Evolutionary conservation across 1,140 invertebrate genomes (phyloP), one percentile per base, ranked within the genome.

Genomic region (Macrosteles quadrilineatus): DNA sequence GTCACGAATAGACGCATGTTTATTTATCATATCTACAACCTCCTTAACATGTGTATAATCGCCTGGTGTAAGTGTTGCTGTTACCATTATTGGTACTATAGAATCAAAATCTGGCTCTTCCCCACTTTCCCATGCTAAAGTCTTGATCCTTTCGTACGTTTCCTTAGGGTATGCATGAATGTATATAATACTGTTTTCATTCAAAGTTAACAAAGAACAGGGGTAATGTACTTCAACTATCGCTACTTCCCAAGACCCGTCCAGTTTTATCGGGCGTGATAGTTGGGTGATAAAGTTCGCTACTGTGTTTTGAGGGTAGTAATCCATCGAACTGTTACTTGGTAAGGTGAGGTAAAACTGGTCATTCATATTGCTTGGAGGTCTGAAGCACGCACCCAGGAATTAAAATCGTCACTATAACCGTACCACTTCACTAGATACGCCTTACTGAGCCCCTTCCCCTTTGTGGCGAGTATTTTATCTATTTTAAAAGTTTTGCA

Each of bases 121-220:
- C 32, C 14, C 32, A 6, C 14, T 36, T 36, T 36, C 14, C 32
- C 14, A 6, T 4, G 32, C 32, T 36, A 6, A 4, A 36, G 4
- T 14, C 14, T 14, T 36, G 32, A 36, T 36, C 32, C 32, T 4
- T 6, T 50, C 21, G n/a, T 23, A 19, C n/a, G 4, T 19, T 19
- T 50, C 47, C n/a, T 50, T n/a, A 11, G 6, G 47, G n/a, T 50
- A 50, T 23, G 47, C 21, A 50, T 50, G 21, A 6, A 50, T 11
- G 47, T 50, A 50, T 50, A 50, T 23, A 50, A 23, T 50, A 50
- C 21, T 50, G n/a, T 50, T 23, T 50, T 50, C 47, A n/a, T 3
- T 11, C 47, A 50, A n/a, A 11, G 17, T 50, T n/a, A 19, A 23
- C 17, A 50, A 19, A 19, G 47, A 19, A 50, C 47, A 50, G 17